These are phyloP conservation scores for Halisarca cf. caerulea DNA, from an alignment of 37 sponge, comb jelly and placozoan genomes.

Conservation along the genomic window DNA sequence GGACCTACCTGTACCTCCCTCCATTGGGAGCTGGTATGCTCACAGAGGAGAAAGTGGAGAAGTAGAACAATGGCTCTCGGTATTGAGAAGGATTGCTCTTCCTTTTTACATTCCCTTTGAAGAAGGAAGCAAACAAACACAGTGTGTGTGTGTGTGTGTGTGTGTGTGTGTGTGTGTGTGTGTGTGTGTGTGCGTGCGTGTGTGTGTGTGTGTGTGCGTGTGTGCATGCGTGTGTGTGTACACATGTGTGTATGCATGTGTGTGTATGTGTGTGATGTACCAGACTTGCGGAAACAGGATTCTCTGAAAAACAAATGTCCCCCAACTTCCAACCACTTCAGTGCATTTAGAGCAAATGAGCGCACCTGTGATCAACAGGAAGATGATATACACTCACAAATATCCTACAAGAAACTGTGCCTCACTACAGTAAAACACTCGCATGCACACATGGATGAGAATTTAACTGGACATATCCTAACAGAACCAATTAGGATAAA, in stretches of 20 bases:
- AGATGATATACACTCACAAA: no score
- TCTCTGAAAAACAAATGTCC: slow-evolving; percentile 63
- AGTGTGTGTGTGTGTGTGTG: no score
- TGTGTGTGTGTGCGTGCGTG: not conserved
- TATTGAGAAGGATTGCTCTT: not conserved
- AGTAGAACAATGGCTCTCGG: slow-evolving; percentile 2
- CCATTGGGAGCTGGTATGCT: slow-evolving; percentile 26
- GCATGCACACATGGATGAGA: no score
- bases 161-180: slow-evolving; percentile 16
- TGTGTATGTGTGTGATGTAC: not conserved
- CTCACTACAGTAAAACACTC: no score
- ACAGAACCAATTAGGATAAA: no score
- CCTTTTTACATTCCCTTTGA: not conserved
- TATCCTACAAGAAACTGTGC: no score
- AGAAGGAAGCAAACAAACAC: not conserved
- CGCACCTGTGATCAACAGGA: not conserved
- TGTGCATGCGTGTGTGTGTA: slow-evolving; percentile 6
- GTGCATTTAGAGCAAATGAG: not conserved
- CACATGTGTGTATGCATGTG: not conserved
- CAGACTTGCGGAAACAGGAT: slow-evolving; percentile 55
- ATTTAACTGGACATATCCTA: no score
- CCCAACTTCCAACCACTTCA: slow-evolving; percentile 8
- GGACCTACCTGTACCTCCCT: slow-evolving; percentile 12
- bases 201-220: no score
- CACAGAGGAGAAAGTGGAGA: not conserved